Evolutionary conservation across 2,113 vertebrate species (phyloP).

Genomic region (Dipodomys stephensi): DNA sequence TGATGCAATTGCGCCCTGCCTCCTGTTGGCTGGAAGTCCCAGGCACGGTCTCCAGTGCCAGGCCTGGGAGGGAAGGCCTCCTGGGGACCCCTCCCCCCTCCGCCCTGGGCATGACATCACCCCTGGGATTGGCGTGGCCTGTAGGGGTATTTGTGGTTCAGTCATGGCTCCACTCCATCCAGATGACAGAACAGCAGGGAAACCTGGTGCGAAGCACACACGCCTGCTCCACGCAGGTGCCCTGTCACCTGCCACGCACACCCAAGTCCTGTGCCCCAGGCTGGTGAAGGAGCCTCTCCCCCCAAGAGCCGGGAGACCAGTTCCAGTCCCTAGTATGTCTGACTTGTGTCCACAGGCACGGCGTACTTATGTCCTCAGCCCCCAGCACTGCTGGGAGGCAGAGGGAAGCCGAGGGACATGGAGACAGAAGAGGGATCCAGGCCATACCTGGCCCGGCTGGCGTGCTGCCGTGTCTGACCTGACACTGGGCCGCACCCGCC

Average conservation of each 20-base stretch:
- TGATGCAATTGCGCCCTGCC: slow-evolving; percentile 33
- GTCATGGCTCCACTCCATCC: slow-evolving; percentile 39
- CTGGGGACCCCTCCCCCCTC: neutral
- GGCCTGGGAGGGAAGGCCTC: slow-evolving; percentile 43
- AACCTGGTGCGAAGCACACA: fast-evolving
- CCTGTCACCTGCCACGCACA: too few species aligned
- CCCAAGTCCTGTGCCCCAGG: neutral
- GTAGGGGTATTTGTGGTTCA: slow-evolving; percentile 86
- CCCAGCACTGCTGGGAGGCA: neutral
- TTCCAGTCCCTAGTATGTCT: fast-evolving
- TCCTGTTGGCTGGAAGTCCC: slow-evolving; percentile 26
- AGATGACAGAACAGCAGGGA: neutral
- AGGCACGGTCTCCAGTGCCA: slow-evolving; percentile 42
- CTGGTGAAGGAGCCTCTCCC: neutral
- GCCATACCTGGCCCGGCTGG: neutral
- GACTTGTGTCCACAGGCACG: neutral
- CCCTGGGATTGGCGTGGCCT: slow-evolving; percentile 89
- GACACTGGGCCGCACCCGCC: neutral
- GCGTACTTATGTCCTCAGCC: neutral
- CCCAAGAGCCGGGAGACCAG: fast-evolving
- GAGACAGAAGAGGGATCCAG: neutral
- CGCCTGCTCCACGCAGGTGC: neutral
- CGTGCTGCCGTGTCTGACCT: too few species aligned
- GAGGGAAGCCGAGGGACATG: fast-evolving
- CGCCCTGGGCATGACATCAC: slow-evolving; percentile 89